phyloP scores from a whole-genome alignment of 2,113 vertebrate species.

The Zosterops pallidus region DNA sequence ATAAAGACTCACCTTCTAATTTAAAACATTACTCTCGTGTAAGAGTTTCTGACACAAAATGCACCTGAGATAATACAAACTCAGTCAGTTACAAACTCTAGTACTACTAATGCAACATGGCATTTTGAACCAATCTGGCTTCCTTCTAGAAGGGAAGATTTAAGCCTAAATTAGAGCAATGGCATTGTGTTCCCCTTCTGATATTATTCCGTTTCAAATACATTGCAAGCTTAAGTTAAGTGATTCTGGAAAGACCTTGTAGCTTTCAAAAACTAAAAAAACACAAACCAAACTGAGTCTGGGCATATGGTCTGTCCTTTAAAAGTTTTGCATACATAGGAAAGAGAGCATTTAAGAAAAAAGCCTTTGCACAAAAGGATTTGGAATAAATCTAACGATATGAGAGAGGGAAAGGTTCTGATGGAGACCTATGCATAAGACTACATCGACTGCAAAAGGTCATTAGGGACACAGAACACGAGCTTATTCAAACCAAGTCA shows the following conservation, averaged over 20 bases:
- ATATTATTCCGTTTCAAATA: not conserved
- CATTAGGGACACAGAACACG: not conserved
- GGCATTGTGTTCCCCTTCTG: not conserved
- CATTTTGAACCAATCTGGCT: not conserved
- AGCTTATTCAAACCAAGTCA: conserved; percentile 15
- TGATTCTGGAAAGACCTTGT: not conserved
- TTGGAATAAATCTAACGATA: not conserved
- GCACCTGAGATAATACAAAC: not conserved
- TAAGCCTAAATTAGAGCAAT: not conserved
- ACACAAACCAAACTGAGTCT: not conserved
- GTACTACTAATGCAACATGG: not conserved
- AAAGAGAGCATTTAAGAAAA: not conserved
- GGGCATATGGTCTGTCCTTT: not conserved
- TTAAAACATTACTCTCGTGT: not conserved
- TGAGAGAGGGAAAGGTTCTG: not conserved
- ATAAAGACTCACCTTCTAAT: not conserved
- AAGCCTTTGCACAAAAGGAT: not conserved
- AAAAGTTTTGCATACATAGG: not conserved
- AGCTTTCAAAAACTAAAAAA: not conserved
- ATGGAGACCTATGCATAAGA: not conserved
- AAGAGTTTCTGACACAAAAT: not conserved
- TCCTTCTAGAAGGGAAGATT: not conserved
- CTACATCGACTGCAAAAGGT: not conserved
- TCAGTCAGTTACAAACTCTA: not conserved
- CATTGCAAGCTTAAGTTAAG: not conserved